Evolutionary conservation across 1,140 invertebrate species (phyloP).

Genomic region (Caenorhabditis elegans): WBcel235 BX284602.5:6820501-6821000

Average conservation of each 20-base stretch:
- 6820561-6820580: not conserved
- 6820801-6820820: too few species aligned
- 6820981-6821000: too few species aligned
- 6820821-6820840: too few species aligned
- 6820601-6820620: slow-evolving; percentile 3
- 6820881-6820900: too few species aligned
- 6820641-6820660: not conserved
- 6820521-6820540: slow-evolving; percentile 24
- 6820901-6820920: too few species aligned
- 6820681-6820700: not conserved
- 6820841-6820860: too few species aligned
- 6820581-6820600: not conserved
- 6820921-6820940: too few species aligned
- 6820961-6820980: too few species aligned
- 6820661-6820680: not conserved
- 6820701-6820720: not conserved
- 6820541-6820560: not conserved
- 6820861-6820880: too few species aligned
- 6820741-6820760: slow-evolving; percentile 1
- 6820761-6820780: not conserved
- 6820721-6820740: not conserved
- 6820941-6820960: too few species aligned
- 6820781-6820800: too few species aligned
- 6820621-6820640: not conserved
- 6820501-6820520: not conserved